phyloP scores from a whole-genome alignment of 2,888 invertebrate species.

The Hartigia nigra region DNA sequence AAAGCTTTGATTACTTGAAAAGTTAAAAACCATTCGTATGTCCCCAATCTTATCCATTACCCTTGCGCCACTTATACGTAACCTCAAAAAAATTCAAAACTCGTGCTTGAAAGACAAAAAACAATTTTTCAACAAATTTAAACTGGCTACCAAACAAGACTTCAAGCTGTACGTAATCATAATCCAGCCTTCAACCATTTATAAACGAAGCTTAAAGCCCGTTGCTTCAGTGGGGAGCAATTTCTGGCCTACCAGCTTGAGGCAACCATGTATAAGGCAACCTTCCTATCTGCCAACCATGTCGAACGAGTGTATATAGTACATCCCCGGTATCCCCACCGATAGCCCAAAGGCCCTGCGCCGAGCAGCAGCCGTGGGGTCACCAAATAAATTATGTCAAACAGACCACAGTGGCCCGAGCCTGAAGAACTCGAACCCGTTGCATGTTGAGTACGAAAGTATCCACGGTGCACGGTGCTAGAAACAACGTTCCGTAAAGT shows the following conservation, averaged over 20 bases:
- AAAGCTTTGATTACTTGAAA: background rate
- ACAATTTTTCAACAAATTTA: background rate
- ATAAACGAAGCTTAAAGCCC: background rate
- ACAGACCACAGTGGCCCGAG: slow-evolving; percentile 37
- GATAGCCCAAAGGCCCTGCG: slow-evolving; percentile 11
- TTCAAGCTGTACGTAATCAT: background rate
- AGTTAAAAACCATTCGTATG: background rate
- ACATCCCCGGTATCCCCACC: slow-evolving; percentile 12
- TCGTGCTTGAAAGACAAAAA: background rate
- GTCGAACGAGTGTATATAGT: slow-evolving; percentile 3
- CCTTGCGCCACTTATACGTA: background rate
- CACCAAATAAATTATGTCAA: slow-evolving; percentile 48
- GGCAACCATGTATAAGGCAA: background rate
- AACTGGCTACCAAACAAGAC: background rate
- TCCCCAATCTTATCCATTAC: background rate
- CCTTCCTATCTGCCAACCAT: slow-evolving; percentile 2
- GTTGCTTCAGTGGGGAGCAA: background rate
- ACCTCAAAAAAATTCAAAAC: background rate
- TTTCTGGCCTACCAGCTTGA: background rate
- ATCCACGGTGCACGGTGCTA: background rate
- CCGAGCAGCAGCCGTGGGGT: slow-evolving; percentile 34
- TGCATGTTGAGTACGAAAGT: background rate
- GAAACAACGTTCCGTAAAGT: background rate
- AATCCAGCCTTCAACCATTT: background rate
- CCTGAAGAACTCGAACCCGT: slow-evolving; percentile 25